Evolutionary conservation across 2,888 invertebrate genomes (phyloP).

Genomic region (Vandiemenella viatica): DNA sequence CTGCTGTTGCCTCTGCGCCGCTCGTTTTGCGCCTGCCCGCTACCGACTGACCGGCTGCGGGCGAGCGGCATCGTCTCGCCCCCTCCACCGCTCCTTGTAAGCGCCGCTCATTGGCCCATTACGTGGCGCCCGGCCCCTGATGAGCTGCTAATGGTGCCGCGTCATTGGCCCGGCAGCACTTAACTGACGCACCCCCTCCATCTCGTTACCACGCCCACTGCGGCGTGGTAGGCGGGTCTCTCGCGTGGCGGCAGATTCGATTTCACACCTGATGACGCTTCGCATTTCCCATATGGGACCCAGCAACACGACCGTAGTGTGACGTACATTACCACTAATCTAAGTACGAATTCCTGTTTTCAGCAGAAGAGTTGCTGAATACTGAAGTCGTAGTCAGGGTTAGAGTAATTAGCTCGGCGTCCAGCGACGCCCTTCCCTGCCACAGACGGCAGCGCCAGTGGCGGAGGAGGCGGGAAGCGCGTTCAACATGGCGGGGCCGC

Average conservation of each 20-base stretch:
- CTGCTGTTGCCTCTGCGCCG: not conserved
- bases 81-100: not conserved
- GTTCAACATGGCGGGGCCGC: too few relatives aligned
- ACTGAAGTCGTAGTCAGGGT: too few relatives aligned
- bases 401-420: too few relatives aligned
- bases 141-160: conserved; percentile 11
- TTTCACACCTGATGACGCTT: too few relatives aligned
- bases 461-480: too few relatives aligned
- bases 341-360: too few relatives aligned
- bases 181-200: conserved; percentile 13
- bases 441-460: too few relatives aligned
- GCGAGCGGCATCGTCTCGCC: conserved; percentile 3
- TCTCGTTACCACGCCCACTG: conserved; percentile 15
- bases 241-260: conserved; percentile 5
- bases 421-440: too few relatives aligned
- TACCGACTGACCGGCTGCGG: not conserved
- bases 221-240: not conserved
- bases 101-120: conserved; percentile 15
- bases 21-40: not conserved
- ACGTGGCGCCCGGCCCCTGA: conserved; percentile 14
- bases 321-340: too few relatives aligned
- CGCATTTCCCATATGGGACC: too few relatives aligned
- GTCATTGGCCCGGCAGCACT: conserved; percentile 10
- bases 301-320: too few relatives aligned
- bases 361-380: too few relatives aligned